Evolutionary conservation across 1,140 invertebrate species (phyloP).

Genomic region (Rhynchophorus ferrugineus): DNA sequence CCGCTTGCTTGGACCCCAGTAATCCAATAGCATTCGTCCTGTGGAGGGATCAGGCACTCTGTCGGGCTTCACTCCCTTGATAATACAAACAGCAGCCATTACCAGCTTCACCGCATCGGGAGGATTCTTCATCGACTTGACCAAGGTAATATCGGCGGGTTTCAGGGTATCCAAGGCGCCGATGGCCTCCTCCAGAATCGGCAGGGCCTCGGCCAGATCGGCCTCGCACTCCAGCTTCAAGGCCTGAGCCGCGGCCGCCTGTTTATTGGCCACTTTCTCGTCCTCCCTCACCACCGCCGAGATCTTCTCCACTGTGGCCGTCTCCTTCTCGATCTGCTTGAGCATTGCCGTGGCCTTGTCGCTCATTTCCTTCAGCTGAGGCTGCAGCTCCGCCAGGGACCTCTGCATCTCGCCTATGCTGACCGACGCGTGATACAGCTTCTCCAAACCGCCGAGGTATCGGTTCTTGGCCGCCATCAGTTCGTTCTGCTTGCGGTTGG

Average conservation of each 20-base stretch:
- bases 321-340: constrained; percentile 79
- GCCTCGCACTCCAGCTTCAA: constrained; percentile 87
- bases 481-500: constrained; percentile 70
- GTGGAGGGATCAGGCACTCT: constrained; percentile 68
- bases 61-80: constrained; percentile 70
- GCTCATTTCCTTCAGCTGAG: constrained; percentile 71
- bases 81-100: constrained; percentile 93
- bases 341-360: constrained; percentile 77
- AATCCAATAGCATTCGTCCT: constrained; percentile 78
- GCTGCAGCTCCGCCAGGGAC: constrained; percentile 79
- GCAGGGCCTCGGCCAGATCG: constrained; percentile 82
- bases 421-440: constrained; percentile 73
- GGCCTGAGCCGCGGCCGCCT: constrained; percentile 74
- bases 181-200: constrained; percentile 74
- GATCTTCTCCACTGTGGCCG: constrained; percentile 74
- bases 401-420: constrained; percentile 68
- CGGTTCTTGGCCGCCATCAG: constrained; percentile 60
- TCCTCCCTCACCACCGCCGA: constrained; percentile 78
- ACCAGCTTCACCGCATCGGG: constrained; percentile 87
- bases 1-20: constrained; percentile 85
- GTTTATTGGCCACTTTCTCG: constrained; percentile 82
- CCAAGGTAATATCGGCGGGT: constrained; percentile 86
- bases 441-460: constrained; percentile 80
- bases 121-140: constrained; percentile 98
- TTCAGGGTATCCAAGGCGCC: constrained; percentile 88